These are phyloP conservation scores for Elmis aenea DNA, from an alignment of 2,888 invertebrate genomes.

Conservation along the genomic window DNA sequence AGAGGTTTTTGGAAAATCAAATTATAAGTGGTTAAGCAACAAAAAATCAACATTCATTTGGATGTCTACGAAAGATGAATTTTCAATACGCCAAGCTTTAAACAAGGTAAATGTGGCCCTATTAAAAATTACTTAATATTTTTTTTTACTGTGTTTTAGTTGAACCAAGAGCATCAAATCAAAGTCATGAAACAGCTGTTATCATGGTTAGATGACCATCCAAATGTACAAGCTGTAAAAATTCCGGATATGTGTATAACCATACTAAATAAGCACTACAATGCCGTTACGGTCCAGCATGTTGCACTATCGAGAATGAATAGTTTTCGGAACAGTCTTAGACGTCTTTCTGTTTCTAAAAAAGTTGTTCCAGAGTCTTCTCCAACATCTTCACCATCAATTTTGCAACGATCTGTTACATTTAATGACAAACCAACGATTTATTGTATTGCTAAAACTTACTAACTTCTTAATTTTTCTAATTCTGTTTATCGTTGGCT, in stretches of 20 bases:
- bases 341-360: constrained; percentile 30
- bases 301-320: constrained; percentile 29
- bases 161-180: constrained; percentile 34
- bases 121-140: no score
- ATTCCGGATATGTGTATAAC: constrained; percentile 36
- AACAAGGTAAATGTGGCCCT: constrained; percentile 28
- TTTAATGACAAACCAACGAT: constrained; percentile 35
- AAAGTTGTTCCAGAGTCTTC: constrained; percentile 19
- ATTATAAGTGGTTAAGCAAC: constrained; percentile 37
- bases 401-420: constrained; percentile 32
- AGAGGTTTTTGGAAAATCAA: constrained; percentile 23
- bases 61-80: constrained; percentile 36
- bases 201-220: constrained; percentile 33
- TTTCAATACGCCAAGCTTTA: constrained; percentile 32
- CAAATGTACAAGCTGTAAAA: constrained; percentile 27
- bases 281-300: constrained; percentile 28
- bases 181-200: constrained; percentile 35
- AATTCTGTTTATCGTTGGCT: no score
- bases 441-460: constrained; percentile 30
- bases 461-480: no score
- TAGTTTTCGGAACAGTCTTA: constrained; percentile 34
- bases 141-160: no score
- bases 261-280: constrained; percentile 29
- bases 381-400: constrained; percentile 7
- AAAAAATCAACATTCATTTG: constrained; percentile 30